Percentiles rank a stretch among this genome's conserved stretches.
Evolutionary conservation across 1,140 invertebrate species (phyloP).

Genomic region (Bombus terrestris): DNA sequence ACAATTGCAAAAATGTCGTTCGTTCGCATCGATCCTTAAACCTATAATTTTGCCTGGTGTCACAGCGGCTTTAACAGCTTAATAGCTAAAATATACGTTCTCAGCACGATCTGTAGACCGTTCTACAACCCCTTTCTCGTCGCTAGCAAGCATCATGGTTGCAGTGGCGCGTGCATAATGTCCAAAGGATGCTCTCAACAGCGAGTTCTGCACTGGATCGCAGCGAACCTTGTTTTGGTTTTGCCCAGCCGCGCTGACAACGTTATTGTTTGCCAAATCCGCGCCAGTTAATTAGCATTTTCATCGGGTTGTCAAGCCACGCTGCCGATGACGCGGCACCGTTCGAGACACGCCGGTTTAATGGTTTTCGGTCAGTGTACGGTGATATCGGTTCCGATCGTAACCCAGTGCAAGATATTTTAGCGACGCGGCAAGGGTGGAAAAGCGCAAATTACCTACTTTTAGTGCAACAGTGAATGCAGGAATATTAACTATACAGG

Average conservation of each 20-base stretch:
- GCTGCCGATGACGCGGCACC: background rate
- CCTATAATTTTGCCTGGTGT: conserved; percentile 22
- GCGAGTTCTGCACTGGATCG: background rate
- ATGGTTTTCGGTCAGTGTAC: conserved; percentile 2
- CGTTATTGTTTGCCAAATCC: conserved; percentile 31
- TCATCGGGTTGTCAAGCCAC: conserved; percentile 37
- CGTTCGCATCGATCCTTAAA: conserved; percentile 10
- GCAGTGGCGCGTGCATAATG: conserved; percentile 17
- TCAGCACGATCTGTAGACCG: background rate
- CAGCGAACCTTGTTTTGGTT: conserved; percentile 25
- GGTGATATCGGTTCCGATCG: conserved; percentile 4
- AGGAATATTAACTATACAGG: too few relatives aligned
- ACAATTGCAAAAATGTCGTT: background rate
- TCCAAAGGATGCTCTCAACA: conserved; percentile 29
- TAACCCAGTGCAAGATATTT: background rate
- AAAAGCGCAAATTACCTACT: background rate
- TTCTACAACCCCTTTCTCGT: background rate
- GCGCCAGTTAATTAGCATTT: conserved; percentile 43
- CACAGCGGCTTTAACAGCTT: conserved; percentile 28
- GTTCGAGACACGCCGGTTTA: background rate
- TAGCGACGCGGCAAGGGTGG: background rate
- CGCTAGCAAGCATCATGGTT: background rate
- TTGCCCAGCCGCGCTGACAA: conserved; percentile 16
- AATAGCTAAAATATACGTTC: conserved; percentile 37
- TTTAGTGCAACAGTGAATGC: too few relatives aligned